Evolutionary conservation across 2,113 vertebrate species (phyloP), one percentile per base, ranked within the genome.

Genomic region (Muscicapa adusta): DNA sequence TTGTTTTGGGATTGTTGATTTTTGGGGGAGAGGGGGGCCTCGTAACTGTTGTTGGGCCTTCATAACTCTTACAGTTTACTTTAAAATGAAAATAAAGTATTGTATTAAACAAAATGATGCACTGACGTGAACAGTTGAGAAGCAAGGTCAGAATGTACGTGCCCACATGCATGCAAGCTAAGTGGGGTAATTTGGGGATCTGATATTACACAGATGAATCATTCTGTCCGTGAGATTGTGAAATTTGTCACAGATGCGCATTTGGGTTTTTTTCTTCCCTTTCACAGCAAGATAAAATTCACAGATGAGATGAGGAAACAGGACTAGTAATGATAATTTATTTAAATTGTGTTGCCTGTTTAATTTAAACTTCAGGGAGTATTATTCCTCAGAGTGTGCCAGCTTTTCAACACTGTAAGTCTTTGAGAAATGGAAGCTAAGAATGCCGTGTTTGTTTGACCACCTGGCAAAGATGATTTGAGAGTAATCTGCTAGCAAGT

Each of bases 141-240:
- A 78, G 77, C 36, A 75, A 68, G 26, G 42, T 92, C 56, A 83
- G 74, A 85, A 51, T 56, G 40, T 74, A 33, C 1, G 0, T 88
- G 48, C 60, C 33, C 60, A 62, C 40, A 42, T 50, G 60, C 45
- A 16, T 76, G 31, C 94, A 92, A 74, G 31, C 54, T 29, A 53
- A 75, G 57, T 88, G 78, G 68, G 88, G 61, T 91, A 72, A 82
- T 91, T 72, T 75, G 33, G 16, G 42, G 31, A 82, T 75, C 77
- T 96, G 88, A 36, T 94, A 50, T 28, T 71, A 33, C 24, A 36
- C 29, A 85, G 48, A 78, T 95, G 87, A 96, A 84, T 95, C 89
- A 89, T 89, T 88, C 77, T 68, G 50, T 57, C 81, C 1, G 0
- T 51, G 66, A 91, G 57, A 94, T 63, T 89, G 70, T 91, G 57